Base-by-base conservation (phyloP, 2,888 invertebrate genomes). In the Taphrorychus bicolor region DNA sequence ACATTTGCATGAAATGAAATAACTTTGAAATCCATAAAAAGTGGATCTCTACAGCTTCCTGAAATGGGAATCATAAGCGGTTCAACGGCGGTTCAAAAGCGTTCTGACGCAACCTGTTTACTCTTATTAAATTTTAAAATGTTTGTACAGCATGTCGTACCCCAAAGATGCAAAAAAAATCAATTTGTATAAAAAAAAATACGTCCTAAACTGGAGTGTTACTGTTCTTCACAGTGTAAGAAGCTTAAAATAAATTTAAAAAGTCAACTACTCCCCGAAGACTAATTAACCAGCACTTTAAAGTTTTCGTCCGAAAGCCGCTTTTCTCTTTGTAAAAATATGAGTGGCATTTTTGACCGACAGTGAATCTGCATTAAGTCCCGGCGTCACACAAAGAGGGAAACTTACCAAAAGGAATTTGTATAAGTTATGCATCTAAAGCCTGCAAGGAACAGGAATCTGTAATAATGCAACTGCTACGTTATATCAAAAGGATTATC, bases 401-500 rank as follows among this genome's bases (percentile, higher is more conserved):
- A 45, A 54, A 59, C 52, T 32, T 42, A 18, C 56, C 16, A 59
- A 59, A 54, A 65, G 65, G 65, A 65, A 59, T 59, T 59, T 65
- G 49, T 65, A 54, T 59, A 59, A 60, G 21, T 60, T 49, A 24
- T 23, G 9, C 49, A 11, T 60, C 60, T 60, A 52, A 41, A 58
- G 58, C 41, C 32, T n/a, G n/a, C n/a, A 64, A 42, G 41, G 51
- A 48, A 54, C 68, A 64, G 56, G 63, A 64, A 64, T 63, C 68
- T 59, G 59, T 59, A 68, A 68, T 68, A 68, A 68, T 64, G 68
- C 68, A 63, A 68, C 64, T 64, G 57, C 64, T 64, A 41, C 60
- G 63, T 65, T 60, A 60, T 64, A 59, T 64, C 69, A 68, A 59
- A 69, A 56, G 69, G 69, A 69, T 69, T 69, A 69, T 69, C 64